phyloP scores from a whole-genome alignment of 2,113 vertebrate genomes.

The Pseudopodoces humilis region DNA sequence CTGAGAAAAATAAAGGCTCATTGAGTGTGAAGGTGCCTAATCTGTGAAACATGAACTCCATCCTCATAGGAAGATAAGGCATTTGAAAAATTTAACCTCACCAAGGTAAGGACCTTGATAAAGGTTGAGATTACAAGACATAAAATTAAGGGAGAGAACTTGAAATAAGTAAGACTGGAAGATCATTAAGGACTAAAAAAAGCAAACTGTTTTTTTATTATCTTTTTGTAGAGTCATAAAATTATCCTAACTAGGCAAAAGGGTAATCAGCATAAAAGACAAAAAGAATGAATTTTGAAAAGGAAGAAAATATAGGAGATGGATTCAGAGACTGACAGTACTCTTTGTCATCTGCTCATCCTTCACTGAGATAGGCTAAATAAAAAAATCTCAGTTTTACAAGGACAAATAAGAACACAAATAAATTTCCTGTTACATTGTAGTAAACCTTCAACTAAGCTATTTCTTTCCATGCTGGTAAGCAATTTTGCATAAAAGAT shows the following conservation, averaged over 20 bases:
- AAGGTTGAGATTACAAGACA: background rate
- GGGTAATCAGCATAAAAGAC: background rate
- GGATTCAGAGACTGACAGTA: background rate
- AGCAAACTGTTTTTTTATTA: background rate
- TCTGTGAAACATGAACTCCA: background rate
- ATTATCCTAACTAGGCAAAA: background rate
- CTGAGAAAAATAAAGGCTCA: background rate
- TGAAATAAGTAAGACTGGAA: background rate
- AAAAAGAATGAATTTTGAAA: background rate
- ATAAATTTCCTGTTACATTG: background rate
- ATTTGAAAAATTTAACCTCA: background rate
- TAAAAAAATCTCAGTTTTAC: background rate
- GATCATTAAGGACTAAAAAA: background rate
- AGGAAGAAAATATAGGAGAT: background rate
- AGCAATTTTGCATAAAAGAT: conserved; percentile 28
- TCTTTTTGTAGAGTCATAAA: background rate
- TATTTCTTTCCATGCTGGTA: conserved; percentile 3
- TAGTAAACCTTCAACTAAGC: conserved; percentile 3
- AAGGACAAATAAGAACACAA: background rate
- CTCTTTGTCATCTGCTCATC: background rate
- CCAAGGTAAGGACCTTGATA: background rate
- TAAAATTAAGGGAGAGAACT: background rate
- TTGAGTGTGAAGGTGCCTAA: background rate
- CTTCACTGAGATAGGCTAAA: background rate
- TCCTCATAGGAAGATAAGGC: background rate